phyloP scores from a whole-genome alignment of 2,888 invertebrate species.

The Noctua pronuba region DNA sequence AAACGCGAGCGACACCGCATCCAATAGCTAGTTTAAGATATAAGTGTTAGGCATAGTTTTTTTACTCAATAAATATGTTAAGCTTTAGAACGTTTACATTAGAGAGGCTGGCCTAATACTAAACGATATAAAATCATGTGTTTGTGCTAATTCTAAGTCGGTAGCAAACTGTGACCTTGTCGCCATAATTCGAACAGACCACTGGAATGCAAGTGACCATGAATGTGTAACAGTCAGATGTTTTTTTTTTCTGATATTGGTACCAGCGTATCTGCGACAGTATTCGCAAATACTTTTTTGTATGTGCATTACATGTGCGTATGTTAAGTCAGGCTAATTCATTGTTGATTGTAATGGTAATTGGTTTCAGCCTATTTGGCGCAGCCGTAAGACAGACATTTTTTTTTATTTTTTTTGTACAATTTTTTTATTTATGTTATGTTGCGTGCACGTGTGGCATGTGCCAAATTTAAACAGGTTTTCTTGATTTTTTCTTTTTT shows the following conservation, averaged over 20 bases:
- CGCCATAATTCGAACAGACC: conserved; percentile 62
- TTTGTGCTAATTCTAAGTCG: conserved; percentile 60
- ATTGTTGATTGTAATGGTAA: neutral
- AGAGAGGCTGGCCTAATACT: conserved; percentile 5
- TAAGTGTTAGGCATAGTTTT: neutral
- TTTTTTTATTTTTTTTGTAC: too few species aligned
- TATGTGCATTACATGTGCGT: neutral
- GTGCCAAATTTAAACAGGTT: too few species aligned
- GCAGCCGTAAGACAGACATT: too few species aligned
- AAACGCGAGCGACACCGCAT: neutral
- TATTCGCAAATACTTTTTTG: conserved; percentile 28
- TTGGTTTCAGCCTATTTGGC: too few species aligned
- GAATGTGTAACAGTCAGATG: conserved; percentile 60
- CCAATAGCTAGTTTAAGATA: neutral
- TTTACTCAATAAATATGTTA: neutral
- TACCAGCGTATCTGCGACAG: conserved; percentile 44
- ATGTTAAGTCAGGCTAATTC: neutral
- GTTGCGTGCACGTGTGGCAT: too few species aligned
- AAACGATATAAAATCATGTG: conserved; percentile 48
- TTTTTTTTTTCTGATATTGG: conserved; percentile 57
- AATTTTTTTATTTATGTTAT: too few species aligned
- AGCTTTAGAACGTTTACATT: neutral
- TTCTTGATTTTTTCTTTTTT: too few species aligned
- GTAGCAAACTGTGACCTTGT: conserved; percentile 60
- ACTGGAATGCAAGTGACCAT: conserved; percentile 69